Conservation (phyloP, 2,797 vertebrate genomes). For the Acrossocheilus wenchowensis region DNA sequence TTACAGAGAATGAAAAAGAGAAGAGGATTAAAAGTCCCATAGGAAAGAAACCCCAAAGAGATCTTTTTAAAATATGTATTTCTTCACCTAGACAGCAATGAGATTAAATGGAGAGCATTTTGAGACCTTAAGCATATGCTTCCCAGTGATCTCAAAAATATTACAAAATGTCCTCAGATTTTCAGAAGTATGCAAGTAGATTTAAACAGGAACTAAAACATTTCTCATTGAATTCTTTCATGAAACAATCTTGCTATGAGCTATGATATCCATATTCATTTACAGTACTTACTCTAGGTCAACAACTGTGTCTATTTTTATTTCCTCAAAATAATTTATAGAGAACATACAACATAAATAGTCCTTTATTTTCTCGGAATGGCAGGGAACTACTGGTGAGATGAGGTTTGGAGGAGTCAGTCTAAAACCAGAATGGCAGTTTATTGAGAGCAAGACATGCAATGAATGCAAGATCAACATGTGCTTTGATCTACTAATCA, state of each 20-base stretch:
- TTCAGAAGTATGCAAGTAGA: neutral
- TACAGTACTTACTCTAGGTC: neutral
- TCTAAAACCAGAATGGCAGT: constrained; percentile 32
- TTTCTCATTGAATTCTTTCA: neutral
- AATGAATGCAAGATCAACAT: constrained; percentile 36
- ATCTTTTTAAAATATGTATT: neutral
- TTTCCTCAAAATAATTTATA: neutral
- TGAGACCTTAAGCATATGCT: neutral
- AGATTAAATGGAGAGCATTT: neutral
- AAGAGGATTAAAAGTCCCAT: neutral
- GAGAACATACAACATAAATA: neutral
- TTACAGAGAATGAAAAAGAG: neutral
- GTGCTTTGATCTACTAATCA: constrained; percentile 61
- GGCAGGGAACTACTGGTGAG: neutral
- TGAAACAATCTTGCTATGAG: neutral
- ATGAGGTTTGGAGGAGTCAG: neutral
- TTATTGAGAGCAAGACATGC: constrained; percentile 21
- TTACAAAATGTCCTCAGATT: neutral
- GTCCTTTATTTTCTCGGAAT: neutral
- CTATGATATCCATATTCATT: neutral
- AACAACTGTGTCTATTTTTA: neutral
- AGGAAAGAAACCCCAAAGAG: neutral
- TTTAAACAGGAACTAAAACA: neutral
- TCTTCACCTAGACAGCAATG: neutral
- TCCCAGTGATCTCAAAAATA: neutral